Conservation (phyloP, 2,113 vertebrate species). For the Urocynchramus pylzowi region DNA sequence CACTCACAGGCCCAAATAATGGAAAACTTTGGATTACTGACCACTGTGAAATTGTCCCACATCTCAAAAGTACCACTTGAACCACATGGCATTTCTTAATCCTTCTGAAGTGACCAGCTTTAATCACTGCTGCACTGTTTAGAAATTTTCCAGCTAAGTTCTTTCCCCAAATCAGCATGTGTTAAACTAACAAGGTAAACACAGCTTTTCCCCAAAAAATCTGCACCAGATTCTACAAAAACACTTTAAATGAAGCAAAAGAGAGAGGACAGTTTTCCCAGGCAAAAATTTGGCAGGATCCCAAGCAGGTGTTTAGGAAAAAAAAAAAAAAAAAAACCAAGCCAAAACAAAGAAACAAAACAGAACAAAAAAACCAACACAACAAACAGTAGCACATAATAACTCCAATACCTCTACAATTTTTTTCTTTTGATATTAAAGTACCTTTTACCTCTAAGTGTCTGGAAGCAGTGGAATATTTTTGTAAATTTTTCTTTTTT, state of each 20-base stretch:
- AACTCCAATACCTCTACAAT: not conserved
- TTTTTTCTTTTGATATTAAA: not conserved
- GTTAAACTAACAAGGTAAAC: not conserved
- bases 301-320: not conserved
- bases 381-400: not conserved
- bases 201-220: not conserved
- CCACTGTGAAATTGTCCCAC: not conserved
- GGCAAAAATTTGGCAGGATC: not conserved
- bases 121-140: not conserved
- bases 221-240: not conserved
- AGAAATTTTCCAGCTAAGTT: not conserved
- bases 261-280: not conserved
- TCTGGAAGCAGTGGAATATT: not conserved
- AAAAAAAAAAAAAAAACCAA: not conserved
- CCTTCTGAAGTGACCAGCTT: not conserved
- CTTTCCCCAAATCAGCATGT: not conserved
- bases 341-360: not conserved
- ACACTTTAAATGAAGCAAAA: not conserved
- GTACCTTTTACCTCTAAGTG: not conserved
- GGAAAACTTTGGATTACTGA: not conserved
- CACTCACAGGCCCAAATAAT: not conserved
- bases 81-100: not conserved
- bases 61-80: not conserved
- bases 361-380: accelerated
- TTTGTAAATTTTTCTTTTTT: not conserved